Conservation (phyloP, 2,113 vertebrate species). For the Pitta sordida region DNA sequence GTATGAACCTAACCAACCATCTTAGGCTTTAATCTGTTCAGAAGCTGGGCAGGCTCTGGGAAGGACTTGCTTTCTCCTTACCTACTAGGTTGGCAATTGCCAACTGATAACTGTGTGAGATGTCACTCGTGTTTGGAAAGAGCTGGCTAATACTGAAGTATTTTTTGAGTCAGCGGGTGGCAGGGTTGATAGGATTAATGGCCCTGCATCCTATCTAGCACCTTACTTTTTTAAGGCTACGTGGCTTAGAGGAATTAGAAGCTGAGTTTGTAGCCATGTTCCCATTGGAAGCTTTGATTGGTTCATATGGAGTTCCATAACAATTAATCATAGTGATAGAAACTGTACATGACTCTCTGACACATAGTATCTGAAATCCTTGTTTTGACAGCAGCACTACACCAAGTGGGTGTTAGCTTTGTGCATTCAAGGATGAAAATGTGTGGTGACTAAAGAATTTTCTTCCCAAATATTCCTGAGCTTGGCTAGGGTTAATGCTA, state of each 20-base stretch:
- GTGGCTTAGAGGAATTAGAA: not conserved
- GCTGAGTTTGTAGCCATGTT: not conserved
- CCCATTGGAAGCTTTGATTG: not conserved
- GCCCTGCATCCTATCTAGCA: not conserved
- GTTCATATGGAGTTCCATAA: not conserved
- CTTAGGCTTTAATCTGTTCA: not conserved
- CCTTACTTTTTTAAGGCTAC: not conserved
- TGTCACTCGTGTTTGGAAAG: not conserved
- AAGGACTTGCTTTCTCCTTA: not conserved
- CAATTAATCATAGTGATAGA: not conserved
- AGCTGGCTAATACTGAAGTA: not conserved
- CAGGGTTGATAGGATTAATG: constrained; percentile 11
- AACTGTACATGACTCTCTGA: accelerated
- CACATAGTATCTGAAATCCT: not conserved
- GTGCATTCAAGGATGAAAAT: not conserved
- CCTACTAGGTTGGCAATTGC: not conserved
- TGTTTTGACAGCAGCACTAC: not conserved
- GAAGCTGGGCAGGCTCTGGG: not conserved
- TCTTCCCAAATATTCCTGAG: not conserved
- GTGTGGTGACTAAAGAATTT: not conserved
- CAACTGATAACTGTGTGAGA: not conserved
- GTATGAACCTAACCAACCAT: accelerated
- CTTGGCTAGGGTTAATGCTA: not conserved
- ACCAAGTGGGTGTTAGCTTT: not conserved
- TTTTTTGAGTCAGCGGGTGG: not conserved